Evolutionary conservation across 1,140 invertebrate genomes (phyloP), one percentile per base, ranked within the genome.

Genomic region (Pectinophora gossypiella): DNA sequence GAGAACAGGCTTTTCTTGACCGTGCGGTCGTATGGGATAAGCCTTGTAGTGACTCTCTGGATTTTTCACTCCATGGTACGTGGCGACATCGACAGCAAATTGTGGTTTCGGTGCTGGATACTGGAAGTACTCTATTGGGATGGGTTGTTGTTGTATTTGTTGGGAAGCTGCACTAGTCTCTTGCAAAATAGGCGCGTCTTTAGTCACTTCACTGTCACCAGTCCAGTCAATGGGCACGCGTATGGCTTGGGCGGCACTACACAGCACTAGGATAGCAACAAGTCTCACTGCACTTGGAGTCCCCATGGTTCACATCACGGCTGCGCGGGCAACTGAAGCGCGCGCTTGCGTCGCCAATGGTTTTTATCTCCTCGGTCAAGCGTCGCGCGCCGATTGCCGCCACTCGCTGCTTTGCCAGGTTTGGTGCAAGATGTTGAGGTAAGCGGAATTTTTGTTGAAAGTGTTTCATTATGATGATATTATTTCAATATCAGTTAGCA

Each of bases 341-440:
- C 67, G 60, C 56, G 68, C 59, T 61, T 40, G 57, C 63, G 48
- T 44, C 43, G 56, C 42, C 60, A 51, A 73, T 60, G 55, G 69
- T 76, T 72, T 86, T 79, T 87, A 87, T 84, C 76, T 80, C 71
- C 78, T 87, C 84, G 81, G 83, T 80, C 63, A 64, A 57, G 59
- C 71, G 71, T 76, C 56, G 68, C 72, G 65, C 64, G 55, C 71
- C 72, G 68, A 75, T 85, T 80, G 78, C 72, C 56, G 59, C 70
- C 73, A 56, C 64, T 74, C 76, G 73, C 64, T 80, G 78, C 69
- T 61, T 40, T 40, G 15, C n/a, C n/a, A 52, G 50, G 45, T 19
- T 15, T 67, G 68, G 64, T 42, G 12, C 40, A 69, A 75, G 45
- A 19, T 38, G 22, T 5, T 5, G 22, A 12, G 9, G 1, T 7